A percentile compares a stretch with the other conserved stretches of the same genome.
phyloP scores from a whole-genome alignment of 1,140 invertebrate species.

The Ips typographus region DNA sequence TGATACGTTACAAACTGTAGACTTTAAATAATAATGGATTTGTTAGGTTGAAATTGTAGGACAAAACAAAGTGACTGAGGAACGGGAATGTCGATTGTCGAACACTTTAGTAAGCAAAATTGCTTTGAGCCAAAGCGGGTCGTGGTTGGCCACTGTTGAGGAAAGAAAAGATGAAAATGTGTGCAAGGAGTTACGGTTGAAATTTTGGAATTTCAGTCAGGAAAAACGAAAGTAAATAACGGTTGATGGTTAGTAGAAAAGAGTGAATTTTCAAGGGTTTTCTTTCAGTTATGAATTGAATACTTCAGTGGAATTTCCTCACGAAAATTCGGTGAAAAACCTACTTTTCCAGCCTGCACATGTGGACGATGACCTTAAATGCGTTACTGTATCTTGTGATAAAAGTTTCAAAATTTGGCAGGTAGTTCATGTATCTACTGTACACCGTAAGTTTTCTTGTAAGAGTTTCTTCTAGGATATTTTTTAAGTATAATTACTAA shows the following conservation, averaged over 20 bases:
- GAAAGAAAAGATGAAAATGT: slow-evolving; percentile 60
- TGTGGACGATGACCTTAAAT: slow-evolving; percentile 54
- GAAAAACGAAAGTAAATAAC: slow-evolving; percentile 63
- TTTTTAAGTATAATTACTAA: too few relatives aligned
- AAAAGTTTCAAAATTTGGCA: slow-evolving; percentile 75
- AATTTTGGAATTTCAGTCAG: slow-evolving; percentile 75
- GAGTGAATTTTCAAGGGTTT: slow-evolving; percentile 33
- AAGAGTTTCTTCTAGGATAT: slow-evolving; percentile 6
- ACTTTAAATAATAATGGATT: slow-evolving; percentile 7
- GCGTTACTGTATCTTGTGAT: slow-evolving; percentile 69
- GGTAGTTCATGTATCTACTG: slow-evolving; percentile 57
- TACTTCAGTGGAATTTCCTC: slow-evolving; percentile 72
- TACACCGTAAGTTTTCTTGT: slow-evolving; percentile 55
- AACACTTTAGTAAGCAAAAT: slow-evolving; percentile 71
- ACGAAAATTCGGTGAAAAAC: slow-evolving; percentile 62
- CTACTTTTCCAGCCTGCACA: slow-evolving; percentile 65
- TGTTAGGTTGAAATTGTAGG: slow-evolving; percentile 73
- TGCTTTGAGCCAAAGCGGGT: slow-evolving; percentile 65
- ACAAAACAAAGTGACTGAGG: slow-evolving; percentile 70
- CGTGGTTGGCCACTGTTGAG: slow-evolving; percentile 81
- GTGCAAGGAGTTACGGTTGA: slow-evolving; percentile 67
- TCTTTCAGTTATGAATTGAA: slow-evolving; percentile 66
- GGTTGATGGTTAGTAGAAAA: neutral
- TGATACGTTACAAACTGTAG: slow-evolving; percentile 24
- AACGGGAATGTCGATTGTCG: slow-evolving; percentile 59